Percentiles rank a stretch among this genome's conserved stretches.
Conservation (phyloP, 2,888 invertebrate species). For the Ellobium chinense region DNA sequence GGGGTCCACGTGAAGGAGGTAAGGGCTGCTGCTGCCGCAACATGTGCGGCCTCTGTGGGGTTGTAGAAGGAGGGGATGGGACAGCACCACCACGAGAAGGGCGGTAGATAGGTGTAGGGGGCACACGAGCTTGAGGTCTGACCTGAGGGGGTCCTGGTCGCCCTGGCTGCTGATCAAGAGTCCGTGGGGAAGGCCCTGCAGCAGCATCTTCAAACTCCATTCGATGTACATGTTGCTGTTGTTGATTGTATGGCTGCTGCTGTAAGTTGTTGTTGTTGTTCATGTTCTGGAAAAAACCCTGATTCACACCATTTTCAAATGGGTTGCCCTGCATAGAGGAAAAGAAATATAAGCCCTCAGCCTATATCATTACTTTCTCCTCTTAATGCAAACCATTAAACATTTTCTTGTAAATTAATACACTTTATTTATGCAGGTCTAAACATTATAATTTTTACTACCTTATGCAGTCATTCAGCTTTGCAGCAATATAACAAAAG, state of each 20-base stretch:
- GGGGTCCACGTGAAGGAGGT: constrained; percentile 51
- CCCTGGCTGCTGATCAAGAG: constrained; percentile 12
- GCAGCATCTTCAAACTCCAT: constrained; percentile 37
- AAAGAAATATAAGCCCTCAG: too few species aligned
- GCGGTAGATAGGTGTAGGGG: constrained; percentile 45
- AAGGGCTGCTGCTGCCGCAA: constrained; percentile 54
- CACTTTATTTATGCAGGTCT: too few species aligned
- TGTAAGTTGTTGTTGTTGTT: constrained; percentile 29
- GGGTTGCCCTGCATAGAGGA: background rate
- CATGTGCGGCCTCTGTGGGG: constrained; percentile 45
- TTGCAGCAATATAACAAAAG: too few species aligned
- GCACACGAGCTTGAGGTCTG: constrained; percentile 41
- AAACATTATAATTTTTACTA: too few species aligned
- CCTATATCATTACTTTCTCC: too few species aligned
- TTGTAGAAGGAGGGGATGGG: constrained; percentile 56
- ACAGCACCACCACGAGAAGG: constrained; percentile 53
- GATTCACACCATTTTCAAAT: background rate
- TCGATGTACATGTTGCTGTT: constrained; percentile 4
- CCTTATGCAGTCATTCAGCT: too few species aligned
- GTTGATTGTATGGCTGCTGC: constrained; percentile 8
- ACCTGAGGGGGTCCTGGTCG: background rate
- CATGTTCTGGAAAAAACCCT: background rate
- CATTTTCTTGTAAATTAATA: too few species aligned
- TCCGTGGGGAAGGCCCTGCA: constrained; percentile 24
- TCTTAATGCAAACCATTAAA: too few species aligned